Evolutionary conservation across 37 sponge, comb jelly and placozoan genomes (phyloP).

Genomic region (Cladorhizidae sp.): DNA sequence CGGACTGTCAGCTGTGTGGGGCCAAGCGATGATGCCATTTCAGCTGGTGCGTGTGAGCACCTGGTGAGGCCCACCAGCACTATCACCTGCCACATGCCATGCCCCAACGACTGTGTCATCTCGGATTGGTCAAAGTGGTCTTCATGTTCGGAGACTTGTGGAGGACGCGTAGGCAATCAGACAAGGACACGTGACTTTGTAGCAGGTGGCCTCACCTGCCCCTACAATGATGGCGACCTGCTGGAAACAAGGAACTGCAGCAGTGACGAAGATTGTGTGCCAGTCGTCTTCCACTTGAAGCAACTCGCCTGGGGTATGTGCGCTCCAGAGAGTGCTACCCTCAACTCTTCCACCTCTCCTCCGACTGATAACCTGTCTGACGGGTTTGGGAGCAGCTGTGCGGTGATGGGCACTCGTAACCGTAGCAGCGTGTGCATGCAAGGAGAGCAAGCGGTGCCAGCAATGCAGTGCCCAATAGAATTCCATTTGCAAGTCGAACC

Average conservation of each 20-base stretch:
- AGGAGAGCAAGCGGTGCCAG: neutral
- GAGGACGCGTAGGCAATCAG: neutral
- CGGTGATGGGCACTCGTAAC: slow-evolving; percentile 5
- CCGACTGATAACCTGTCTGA: neutral
- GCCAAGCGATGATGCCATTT: neutral
- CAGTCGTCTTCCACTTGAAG: neutral
- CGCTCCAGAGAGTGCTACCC: neutral
- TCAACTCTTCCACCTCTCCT: neutral
- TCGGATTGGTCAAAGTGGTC: slow-evolving; percentile 47
- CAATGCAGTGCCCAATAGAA: slow-evolving; percentile 7
- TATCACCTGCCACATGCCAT: slow-evolving; percentile 17
- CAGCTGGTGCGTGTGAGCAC: neutral
- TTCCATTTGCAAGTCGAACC: neutral
- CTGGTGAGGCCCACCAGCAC: neutral
- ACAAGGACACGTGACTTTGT: neutral
- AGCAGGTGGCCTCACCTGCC: neutral
- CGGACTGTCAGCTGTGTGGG: neutral
- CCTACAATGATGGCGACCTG: neutral
- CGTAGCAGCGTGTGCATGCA: slow-evolving; percentile 19
- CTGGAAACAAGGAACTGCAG: slow-evolving; percentile 8
- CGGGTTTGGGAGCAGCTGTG: neutral
- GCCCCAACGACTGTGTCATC: slow-evolving; percentile 29
- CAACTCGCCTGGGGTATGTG: slow-evolving; percentile 25
- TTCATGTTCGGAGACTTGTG: slow-evolving; percentile 21
- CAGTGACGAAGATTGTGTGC: neutral